Base-by-base conservation (phyloP, 2,888 invertebrate genomes). In the Crioceris asparagi region DNA sequence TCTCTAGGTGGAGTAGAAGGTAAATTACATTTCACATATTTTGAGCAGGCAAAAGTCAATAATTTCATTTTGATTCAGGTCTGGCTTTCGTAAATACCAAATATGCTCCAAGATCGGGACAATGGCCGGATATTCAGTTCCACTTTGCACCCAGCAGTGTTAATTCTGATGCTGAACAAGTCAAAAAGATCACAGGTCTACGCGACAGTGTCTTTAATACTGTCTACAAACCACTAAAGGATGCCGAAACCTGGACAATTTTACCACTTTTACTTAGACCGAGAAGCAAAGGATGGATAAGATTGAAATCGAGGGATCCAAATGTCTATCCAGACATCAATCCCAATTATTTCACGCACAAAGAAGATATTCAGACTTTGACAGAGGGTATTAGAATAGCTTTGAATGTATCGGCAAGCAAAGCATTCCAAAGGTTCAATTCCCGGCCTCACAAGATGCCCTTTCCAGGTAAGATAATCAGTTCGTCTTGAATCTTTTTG, bases 331-430 rank as follows among this genome's bases (percentile, higher is more conserved):
- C 93, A 0, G 75, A 82, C 10, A 82, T 96, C 36, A 83, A 86
- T 57, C 92, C 94, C 0, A 93, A 94, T 60, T 96, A 96, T 60
- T 83, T 96, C 56, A 78, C 86, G 0, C 80, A 87, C 49, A 78
- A 79, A 45, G 76, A 83, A 54, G 94, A 96, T 53, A 70, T 90
- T 10, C 69, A 78, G 47, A 75, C 81, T 0, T 60, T 91, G 2
- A 79, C 81, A 0, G 88, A 88, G 57, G 90, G 87, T 1, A 85
- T 88, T n/a, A 76, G 80, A 51, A 77, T 90, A 40, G 87, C 85
- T 0, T 71, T 87, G 57, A 79, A 80, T 39, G 69, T 90, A 12
- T 87, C 88, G 0, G 78, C 79, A 39, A 80, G 85, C 0, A 72
- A 77, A 2, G 81, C 88, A 0, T 88, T 91, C 54, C 82, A 84